Evolutionary conservation across 2,797 vertebrate species (phyloP), one percentile per base, ranked within the genome.

Genomic region (Hoplostethus mediterraneus): DNA sequence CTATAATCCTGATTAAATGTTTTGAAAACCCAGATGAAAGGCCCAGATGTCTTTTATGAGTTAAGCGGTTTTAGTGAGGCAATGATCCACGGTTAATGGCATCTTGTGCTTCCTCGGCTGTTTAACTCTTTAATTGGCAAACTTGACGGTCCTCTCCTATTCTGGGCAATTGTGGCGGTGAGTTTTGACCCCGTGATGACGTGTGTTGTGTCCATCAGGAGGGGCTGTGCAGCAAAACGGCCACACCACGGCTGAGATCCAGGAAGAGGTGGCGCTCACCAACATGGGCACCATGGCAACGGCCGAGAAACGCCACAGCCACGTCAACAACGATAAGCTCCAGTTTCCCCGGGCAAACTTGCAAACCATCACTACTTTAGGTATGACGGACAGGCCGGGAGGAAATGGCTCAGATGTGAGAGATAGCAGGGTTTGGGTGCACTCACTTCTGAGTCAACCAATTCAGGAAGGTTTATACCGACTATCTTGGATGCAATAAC

Each of bases 331-430:
- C 0, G 97, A 99, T 60, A 97, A 96, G 89, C 94, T 97, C 80
- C 95, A 97, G 82, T 97, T 98, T 31, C 95, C 96, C 0, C 94
- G 97, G n/a, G 86, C 95, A 61, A 96, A 93, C 87, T 93, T 99
- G 36, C 97, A 98, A 87, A 95, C 95, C 63, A 98, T 99, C 94
- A 99, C 98, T 3, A 96, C 96, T 0, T 92, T 99, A 84, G 98
- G 98, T 99, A 94, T 52, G 8, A 21, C 31, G 38, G 30, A 16
- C 5, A n/a, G 54, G 28, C 11, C 6, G 17, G 44, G 11, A 45
- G 44, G 11, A 40, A 40, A 10, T 7, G 2, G 38, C 38, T 40
- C 10, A 40, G 10, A 2, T 42, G 40, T 42, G 13, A 42, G 40
- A 3, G 12, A 42, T 9, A 42, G 40, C 40, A 42, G 7, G 12